Percentiles rank a stretch among this genome's conserved stretches.
These are phyloP conservation scores for Ischnura elegans DNA, from an alignment of 2,888 invertebrate species.

Conservation along the genomic window DNA sequence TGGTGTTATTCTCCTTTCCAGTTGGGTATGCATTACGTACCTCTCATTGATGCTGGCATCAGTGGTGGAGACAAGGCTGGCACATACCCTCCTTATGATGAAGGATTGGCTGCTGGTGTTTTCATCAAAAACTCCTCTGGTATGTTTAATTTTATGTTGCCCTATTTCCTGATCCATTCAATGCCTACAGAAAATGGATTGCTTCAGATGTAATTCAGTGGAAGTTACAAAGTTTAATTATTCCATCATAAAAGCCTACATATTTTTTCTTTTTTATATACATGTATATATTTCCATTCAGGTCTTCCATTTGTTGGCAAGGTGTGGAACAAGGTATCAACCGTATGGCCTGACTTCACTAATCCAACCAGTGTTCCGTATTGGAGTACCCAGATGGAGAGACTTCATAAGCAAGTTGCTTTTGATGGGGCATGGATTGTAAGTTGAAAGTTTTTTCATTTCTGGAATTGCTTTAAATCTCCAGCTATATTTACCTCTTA, in stretches of 20 bases:
- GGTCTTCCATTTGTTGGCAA: conserved; percentile 86
- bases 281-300: conserved; percentile 72
- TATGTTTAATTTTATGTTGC: neutral
- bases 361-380: conserved; percentile 85
- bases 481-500: no score
- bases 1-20: conserved; percentile 71
- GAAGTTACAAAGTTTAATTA: no score
- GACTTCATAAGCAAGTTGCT: conserved; percentile 82
- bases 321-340: conserved; percentile 85
- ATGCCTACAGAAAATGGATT: neutral
- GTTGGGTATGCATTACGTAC: conserved; percentile 87
- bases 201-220: neutral
- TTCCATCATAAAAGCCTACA: no score
- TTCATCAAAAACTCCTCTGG: conserved; percentile 84
- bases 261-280: neutral
- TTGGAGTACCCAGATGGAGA: conserved; percentile 86
- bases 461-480: no score
- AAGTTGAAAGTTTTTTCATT: conserved; percentile 76
- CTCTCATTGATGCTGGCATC: conserved; percentile 88
- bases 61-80: conserved; percentile 84
- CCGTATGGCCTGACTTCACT: conserved; percentile 91
- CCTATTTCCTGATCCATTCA: neutral
- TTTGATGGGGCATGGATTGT: conserved; percentile 94
- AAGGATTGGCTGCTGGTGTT: conserved; percentile 85
- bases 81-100: conserved; percentile 87